Base-by-base conservation (phyloP, 2,797 vertebrate species). In the Tenualosa thibaudeaui region DNA sequence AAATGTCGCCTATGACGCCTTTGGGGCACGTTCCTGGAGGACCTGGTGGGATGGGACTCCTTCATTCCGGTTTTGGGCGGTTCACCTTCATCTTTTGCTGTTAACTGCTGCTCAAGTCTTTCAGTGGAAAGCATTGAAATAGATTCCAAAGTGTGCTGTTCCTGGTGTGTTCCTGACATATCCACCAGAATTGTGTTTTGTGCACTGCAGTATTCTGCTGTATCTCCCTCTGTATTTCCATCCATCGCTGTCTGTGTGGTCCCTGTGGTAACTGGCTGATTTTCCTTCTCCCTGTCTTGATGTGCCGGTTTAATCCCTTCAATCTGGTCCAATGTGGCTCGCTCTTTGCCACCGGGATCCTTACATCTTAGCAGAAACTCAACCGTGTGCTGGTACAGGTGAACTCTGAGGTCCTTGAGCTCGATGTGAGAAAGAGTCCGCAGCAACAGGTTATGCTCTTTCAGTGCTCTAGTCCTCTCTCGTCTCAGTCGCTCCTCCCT, bases 351-450 rank as follows among this genome's bases (percentile, higher is more conserved):
- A 54, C 91, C 87, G 0, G 95, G 93, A 87, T 95, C 90, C 87
- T 93, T 95, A 85, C 94, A 96, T 43, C 89, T 92, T 26, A 95
- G 86, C 46, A 95, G 87, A 82, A 95, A 95, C 56, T 95, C 94
- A 89, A 95, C 84, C 0, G 93, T 91, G 93, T 95, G 95, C 88
- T 90, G 94, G 81, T 92, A 93, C 49, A 96, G 89, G 88, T 90
- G 87, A 86, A 96, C 86, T 22, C 86, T 89, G 0, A 95, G 87
- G 81, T 95, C 92, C 85, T 89, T 95, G 49, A 95, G 90, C 24
- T 88, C 58, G 24, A 94, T 89, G 54, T 92, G 90, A 81, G 94
- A 92, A 75, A 90, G 75, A 58, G 87, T 86, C 0, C 90, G 89
- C 82, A 84, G 19, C 17, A 91, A 82, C 84, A 86, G 81, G 50